Base-by-base conservation (phyloP, 2,797 vertebrate genomes). In the Dendrocincla fuliginosa region DNA sequence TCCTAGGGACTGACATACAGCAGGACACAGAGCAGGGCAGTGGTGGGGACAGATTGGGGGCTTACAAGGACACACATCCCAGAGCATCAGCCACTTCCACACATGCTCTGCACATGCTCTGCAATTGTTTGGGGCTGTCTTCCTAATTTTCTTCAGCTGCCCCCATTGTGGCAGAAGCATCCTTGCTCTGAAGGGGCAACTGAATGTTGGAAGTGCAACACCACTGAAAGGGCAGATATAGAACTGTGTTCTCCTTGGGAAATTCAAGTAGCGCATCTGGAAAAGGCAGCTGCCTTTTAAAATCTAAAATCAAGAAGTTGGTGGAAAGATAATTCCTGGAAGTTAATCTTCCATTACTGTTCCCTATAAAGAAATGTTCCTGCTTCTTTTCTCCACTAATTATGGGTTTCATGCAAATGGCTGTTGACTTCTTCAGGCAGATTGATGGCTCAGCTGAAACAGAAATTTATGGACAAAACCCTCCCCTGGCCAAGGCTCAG, bases 111-210 rank as follows among this genome's bases (percentile, higher is more conserved):
- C 92, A 93, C 68, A 85, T 70, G 79, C 39, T 80, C 28, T 91
- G 39, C 87, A 93, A 70, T 74, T 93, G 57, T 77, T 83, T 60
- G 64, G 64, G 52, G 52, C 52, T 74, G 71, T 49, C 55, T 77
- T 39, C 50, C 33, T 93, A 83, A 91, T 90, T 85, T 49, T 73
- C 76, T 60, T 94, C 90, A 89, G 87, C 79, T 96, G 88, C 83
- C 23, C 28, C 63, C 64, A 32, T 25, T 78, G 69, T 32, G 80
- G 69, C 69, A 87, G 81, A 76, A 90, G 39, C n/a, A 39, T 46
- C 70, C 10, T 39, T 47, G 17, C 28, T 70, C 63, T 12, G 35
- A 63, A 87, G 70, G 77, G 70, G 67, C 77, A 87, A 69, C 1
- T 27, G 50, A 88, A 53, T 1, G 1, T 15, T 12, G 6, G 67